Conservation (phyloP, 2,888 invertebrate genomes). For the Epirrhoe tristata region DNA sequence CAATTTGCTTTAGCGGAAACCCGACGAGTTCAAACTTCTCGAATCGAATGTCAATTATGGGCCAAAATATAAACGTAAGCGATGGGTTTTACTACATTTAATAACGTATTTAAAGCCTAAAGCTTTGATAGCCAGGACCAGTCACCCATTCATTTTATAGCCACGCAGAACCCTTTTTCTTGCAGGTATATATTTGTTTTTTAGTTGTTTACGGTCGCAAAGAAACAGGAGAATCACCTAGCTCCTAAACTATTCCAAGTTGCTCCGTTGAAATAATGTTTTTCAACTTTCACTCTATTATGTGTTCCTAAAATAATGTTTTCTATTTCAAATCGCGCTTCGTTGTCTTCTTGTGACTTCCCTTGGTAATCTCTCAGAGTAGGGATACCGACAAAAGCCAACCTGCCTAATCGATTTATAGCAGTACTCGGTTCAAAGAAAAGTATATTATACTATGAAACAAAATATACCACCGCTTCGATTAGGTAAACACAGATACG, state of each 20-base stretch:
- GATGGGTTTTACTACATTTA: not conserved
- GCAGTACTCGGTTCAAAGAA: slow-evolving; percentile 59
- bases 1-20: slow-evolving; percentile 66
- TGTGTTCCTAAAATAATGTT: not conserved
- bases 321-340: not conserved
- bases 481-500: slow-evolving; percentile 47
- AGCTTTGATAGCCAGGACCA: too few species aligned
- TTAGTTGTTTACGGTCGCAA: too few species aligned
- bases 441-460: slow-evolving; percentile 68
- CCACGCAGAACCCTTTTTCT: too few species aligned
- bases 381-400: slow-evolving; percentile 67
- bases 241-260: too few species aligned
- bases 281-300: too few species aligned
- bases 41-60: slow-evolving; percentile 55
- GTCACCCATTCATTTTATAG: too few species aligned
- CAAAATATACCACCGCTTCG: slow-evolving; percentile 50
- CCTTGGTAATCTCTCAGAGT: slow-evolving; percentile 63
- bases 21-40: slow-evolving; percentile 56
- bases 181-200: too few species aligned
- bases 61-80: slow-evolving; percentile 42
- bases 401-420: slow-evolving; percentile 76
- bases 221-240: too few species aligned
- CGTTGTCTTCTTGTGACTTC: slow-evolving; percentile 40
- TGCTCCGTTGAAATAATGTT: too few species aligned
- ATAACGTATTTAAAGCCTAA: too few species aligned